Evolutionary conservation across 1,140 invertebrate species (phyloP), one percentile per base, ranked within the genome.

Genomic region (Pseudoatta argentina): DNA sequence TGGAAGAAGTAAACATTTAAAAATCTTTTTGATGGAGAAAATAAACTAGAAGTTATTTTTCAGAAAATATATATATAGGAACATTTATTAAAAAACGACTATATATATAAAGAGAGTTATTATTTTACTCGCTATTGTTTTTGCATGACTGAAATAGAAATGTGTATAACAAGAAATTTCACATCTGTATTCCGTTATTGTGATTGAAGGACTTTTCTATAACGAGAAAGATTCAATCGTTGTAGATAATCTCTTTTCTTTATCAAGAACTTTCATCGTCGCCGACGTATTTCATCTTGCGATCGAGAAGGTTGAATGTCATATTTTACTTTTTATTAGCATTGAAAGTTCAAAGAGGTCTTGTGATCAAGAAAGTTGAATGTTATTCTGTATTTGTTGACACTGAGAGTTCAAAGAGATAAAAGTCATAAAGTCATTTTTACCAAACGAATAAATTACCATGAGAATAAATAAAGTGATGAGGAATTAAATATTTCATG

Each of bases 111-210:
- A 57, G 18, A n/a, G 12, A 18, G 14, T 44, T 24, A 44, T 69
- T 51, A 27, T 51, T 51, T 69, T n/a, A 69, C 39, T 16, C 39
- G 66, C 14, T 69, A 48, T 27, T 69, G 21, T 69, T 69, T 69
- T 21, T 30, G 30, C 30, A 30, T 69, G 39, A 48, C n/a, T 14
- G 0, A 0, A 69, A 69, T 48, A 48, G n/a, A 69, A 3, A 44
- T 5, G 39, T 69, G 14, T 51, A 51, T 27, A 69, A 69, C 24
- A 51, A 69, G 14, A 69, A 44, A 48, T 69, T 24, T 21, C 21
- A 7, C 63, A 10, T 67, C n/a, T 21, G 44, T 6, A 66, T 48
- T 69, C 39, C 21, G 14, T 51, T 53, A 27, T 8, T 5, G 24
- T 30, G 16, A 44, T 71, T 67, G 64, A 67, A 44, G 30, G 34